Base-by-base conservation (phyloP, 2,797 vertebrate species). In the Chelidonichthys spinosus region DNA sequence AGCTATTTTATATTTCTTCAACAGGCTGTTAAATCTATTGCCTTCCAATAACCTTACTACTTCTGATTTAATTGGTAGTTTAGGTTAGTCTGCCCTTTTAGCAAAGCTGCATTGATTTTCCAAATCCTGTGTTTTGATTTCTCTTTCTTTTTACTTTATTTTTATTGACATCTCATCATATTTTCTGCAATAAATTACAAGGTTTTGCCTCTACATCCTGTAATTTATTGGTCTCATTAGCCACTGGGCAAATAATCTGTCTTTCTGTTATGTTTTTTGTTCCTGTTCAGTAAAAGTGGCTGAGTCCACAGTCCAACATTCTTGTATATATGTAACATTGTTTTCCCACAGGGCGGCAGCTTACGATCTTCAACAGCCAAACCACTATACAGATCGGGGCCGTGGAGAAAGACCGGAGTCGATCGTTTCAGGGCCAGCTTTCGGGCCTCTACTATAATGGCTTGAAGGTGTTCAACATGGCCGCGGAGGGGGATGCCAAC, bases 361-460 rank as follows among this genome's bases (percentile, higher is more conserved):
- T 99, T 89, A 99, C 98, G 91, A 99, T 99, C 97, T 99, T 99
- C 97, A 99, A 99, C 97, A 99, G 98, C 93, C 98, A 99, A 96
- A 98, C 97, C 87, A 98, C 97, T 86, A 99, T 99, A 94, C 97
- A 98, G 95, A 99, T 99, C 91, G 98, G 98, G 84, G 97, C 98
- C 93, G 97, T 96, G 95, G 97, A 99, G 84, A 95, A 95, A 83
- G 97, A 99, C 90, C 95, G 96, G 85, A 96, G 95, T 90, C 95
- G 96, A 81, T 96, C 97, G 82, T 99, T 99, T 95, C 98, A 99
- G 96, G 98, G 98, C 87, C 98, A 99, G 93, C 97, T 99, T 81
- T 98, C 97, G 76, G 98, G 98, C 89, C 97, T 99, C 92, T 99
- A 99, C 96, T 99, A 99, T 96, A 99, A 99, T 86, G 98, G 98